Evolutionary conservation across 2,888 invertebrate species (phyloP), one percentile per base, ranked within the genome.

Genomic region (Lithophane socia): DNA sequence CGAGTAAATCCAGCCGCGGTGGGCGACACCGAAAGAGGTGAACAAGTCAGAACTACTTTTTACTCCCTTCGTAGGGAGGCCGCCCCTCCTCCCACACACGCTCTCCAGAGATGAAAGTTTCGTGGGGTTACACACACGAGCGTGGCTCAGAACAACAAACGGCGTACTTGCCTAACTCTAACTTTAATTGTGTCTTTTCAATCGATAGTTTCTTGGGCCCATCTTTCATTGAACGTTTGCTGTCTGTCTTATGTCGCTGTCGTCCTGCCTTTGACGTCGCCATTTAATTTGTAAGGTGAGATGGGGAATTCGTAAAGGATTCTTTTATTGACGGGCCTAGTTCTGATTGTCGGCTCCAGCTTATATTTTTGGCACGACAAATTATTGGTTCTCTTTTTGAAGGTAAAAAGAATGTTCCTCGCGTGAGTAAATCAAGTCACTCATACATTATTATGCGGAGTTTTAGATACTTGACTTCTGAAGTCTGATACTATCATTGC

Each of bases 181-280:
- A 96, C 94, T 96, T 96, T 96, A 96, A 96, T 96, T 96, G 96
- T 96, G 95, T 95, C 96, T 94, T 96, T 96, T 95, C 96, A 96
- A 96, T 96, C 96, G 95, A 96, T 96, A 96, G 93, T 93, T 91
- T 90, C 92, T 91, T 91, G 89, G 91, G 91, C 83, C 90, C 91
- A 91, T 92, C 90, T 91, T 92, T 91, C 89, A 92, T 92, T 91
- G 92, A 90, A 91, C 85, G 89, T 87, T 86, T 88, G 88, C 87
- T 77, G 87, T 87, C 88, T 84, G 86, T 87, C 84, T 85, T 81
- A 73, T 81, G 87, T 85, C 86, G 67, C 69, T 73, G 72, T 58
- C 82, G 86, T 52, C 83, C 60, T 88, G 88, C 88, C 90, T 91
- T 89, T 90, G 88, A 89, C 86, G 85, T 89, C 82, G 80, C 85